Evolutionary conservation across 2,797 vertebrate species (phyloP).

Genomic region (Manis javanica): DNA sequence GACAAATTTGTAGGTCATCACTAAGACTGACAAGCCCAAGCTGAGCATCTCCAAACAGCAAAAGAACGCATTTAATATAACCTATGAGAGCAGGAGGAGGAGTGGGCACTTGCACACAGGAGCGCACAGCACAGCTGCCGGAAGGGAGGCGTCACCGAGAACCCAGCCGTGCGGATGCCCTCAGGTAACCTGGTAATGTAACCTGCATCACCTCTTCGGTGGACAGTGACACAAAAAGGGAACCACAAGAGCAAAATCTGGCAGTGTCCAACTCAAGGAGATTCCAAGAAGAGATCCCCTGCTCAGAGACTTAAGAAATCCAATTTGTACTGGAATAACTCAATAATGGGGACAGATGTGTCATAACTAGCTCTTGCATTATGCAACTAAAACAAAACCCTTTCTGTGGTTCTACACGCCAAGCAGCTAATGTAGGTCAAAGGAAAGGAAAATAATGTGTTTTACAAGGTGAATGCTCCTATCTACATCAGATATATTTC

Average conservation of each 20-base stretch:
- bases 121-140: background rate
- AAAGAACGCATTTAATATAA: background rate
- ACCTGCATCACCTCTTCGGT: background rate
- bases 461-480: too few relatives aligned
- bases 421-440: too few relatives aligned
- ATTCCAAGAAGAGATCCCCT: background rate
- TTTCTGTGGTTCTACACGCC: too few relatives aligned
- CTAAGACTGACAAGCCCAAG: background rate
- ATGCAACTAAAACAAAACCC: too few relatives aligned
- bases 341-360: too few relatives aligned
- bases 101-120: background rate
- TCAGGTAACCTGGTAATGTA: background rate
- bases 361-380: too few relatives aligned
- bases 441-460: too few relatives aligned
- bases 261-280: background rate
- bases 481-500: background rate
- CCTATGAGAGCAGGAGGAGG: background rate
- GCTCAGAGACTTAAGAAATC: background rate
- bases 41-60: background rate
- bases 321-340: too few relatives aligned
- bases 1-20: background rate
- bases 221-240: constrained; percentile 5
- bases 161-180: background rate
- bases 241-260: constrained; percentile 17
- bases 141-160: background rate